Conservation (phyloP, 1,140 invertebrate genomes). For the Asbolus verrucosus region DNA sequence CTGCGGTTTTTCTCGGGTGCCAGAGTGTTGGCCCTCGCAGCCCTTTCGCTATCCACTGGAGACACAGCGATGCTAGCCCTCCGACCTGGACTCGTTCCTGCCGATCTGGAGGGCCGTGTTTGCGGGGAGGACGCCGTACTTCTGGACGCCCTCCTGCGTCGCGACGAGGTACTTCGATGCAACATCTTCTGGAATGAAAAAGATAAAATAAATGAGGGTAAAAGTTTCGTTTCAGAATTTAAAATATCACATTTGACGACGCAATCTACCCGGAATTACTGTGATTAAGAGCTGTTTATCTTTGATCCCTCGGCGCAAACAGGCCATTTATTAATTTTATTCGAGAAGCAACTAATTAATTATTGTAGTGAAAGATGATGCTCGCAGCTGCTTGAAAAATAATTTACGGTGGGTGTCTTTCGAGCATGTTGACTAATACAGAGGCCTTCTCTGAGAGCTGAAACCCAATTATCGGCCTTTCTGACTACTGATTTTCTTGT, state of each 20-base stretch:
- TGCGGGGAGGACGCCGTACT: constrained; percentile 75
- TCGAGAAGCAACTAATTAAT: constrained; percentile 14
- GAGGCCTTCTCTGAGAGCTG: neutral
- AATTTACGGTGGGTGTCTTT: constrained; percentile 7
- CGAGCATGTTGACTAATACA: constrained; percentile 11
- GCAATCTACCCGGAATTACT: neutral
- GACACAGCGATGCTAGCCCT: constrained; percentile 68
- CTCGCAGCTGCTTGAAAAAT: constrained; percentile 3
- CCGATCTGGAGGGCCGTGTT: constrained; percentile 64
- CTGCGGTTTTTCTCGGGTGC: constrained; percentile 71
- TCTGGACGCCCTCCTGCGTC: constrained; percentile 73
- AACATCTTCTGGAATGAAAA: constrained; percentile 69
- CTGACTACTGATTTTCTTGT: constrained; percentile 28
- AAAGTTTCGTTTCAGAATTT: neutral
- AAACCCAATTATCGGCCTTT: constrained; percentile 28
- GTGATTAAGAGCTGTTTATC: constrained; percentile 13
- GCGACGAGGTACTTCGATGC: constrained; percentile 75
- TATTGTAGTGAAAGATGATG: constrained; percentile 16
- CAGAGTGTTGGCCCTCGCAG: constrained; percentile 62
- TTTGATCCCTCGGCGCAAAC: constrained; percentile 10
- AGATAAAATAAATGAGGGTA: neutral
- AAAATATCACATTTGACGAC: neutral
- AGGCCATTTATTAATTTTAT: constrained; percentile 22
- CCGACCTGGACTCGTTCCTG: constrained; percentile 65
- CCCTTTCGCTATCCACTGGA: constrained; percentile 64